Percentiles rank a stretch among this genome's conserved stretches.
phyloP scores from a whole-genome alignment of 1,140 invertebrate species.

The Trichonephila clavipes region DNA sequence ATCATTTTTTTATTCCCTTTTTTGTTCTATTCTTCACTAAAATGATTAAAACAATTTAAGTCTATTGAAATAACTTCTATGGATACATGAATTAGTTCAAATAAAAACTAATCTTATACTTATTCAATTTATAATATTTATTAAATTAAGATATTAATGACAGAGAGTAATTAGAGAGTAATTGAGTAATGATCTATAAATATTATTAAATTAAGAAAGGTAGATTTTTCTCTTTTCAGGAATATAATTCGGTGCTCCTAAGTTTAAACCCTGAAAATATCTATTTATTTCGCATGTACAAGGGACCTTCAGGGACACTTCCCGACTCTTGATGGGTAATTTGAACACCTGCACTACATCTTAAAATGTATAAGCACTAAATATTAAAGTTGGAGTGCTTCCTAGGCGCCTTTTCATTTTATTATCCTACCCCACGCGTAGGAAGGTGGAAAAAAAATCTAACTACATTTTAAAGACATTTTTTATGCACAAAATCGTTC shows the following conservation, averaged over 20 bases:
- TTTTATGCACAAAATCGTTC: slow-evolving; percentile 68
- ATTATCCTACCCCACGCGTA: background rate
- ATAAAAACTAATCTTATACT: no score
- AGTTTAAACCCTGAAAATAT: background rate
- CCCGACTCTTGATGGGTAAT: background rate
- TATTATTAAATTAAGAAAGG: no score
- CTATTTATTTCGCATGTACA: background rate
- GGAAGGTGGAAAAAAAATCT: background rate
- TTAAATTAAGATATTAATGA: no score
- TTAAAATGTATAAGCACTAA: background rate
- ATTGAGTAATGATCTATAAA: no score
- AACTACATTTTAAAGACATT: slow-evolving; percentile 62
- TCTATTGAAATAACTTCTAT: no score
- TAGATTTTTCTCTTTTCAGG: no score
- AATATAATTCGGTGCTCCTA: background rate
- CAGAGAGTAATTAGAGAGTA: no score
- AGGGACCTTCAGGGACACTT: background rate
- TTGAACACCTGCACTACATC: background rate
- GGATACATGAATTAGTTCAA: no score
- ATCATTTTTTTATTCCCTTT: no score
- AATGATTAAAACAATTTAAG: no score
- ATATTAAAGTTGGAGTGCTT: slow-evolving; percentile 12
- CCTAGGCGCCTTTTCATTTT: background rate
- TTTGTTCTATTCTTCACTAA: no score
- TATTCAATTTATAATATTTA: no score